Base-by-base conservation (phyloP, 1,140 invertebrate genomes). In the Drosophila ananassae region DNA sequence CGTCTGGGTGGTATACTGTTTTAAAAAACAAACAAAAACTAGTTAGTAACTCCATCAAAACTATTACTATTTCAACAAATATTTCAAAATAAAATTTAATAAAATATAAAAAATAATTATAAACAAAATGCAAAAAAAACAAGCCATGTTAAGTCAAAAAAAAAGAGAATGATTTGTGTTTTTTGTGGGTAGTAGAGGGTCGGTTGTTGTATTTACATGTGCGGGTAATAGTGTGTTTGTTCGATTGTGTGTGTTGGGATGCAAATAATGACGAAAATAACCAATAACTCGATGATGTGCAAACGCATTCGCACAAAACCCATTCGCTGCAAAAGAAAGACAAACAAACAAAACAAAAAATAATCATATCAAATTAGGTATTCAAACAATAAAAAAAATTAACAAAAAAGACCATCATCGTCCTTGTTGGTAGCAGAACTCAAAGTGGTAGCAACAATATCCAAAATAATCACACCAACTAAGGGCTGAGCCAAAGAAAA, bases 1-100 rank as follows among this genome's bases (percentile, higher is more conserved):
- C n/a, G 97, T 96, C 51, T 97, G 96, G 50, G 96, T 95, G 50
- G 96, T 95, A 93, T 97, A 97, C 92, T 97, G 95, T 67, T 13
- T 37, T 60, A 32, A 10, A 62, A 79, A 57, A 34, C 48, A 25
- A 17, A 54, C 32, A 2, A 7, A 37, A 13, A 3, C 3, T 3
- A 12, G 3, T 59, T 48, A 34, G 21, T 32, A 2, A 10, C 44
- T 12, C 3, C 3, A 41, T 8, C 7, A 4, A 46, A 9, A 46
- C 6, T 46, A 3, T 17, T 10, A 24, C 10, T 24, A 10, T 13
- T 10, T 22, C 24, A 21, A 21, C 3, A 24, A 30, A 17, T 9
- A 6, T 3, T 46, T 8, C 7, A 1, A 58, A n/a, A 28, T 24
- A 6, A 5, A 5, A 21, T 30, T n/a, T 32, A 32, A 39, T 46